Conservation (phyloP, 2,113 vertebrate species). For the Rhinopithecus roxellana region DNA sequence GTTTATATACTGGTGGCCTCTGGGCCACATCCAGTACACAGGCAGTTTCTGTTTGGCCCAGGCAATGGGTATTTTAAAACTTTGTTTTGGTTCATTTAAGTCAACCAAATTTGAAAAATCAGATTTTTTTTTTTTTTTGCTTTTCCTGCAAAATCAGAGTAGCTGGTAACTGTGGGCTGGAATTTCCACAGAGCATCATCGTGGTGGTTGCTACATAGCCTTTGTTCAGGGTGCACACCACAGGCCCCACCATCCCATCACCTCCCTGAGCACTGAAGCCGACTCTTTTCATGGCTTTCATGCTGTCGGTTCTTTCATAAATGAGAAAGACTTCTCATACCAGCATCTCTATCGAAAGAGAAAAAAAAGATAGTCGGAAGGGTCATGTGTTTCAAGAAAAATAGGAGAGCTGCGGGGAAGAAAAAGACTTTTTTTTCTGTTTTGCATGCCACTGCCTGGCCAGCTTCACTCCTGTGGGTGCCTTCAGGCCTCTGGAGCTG, state of each 20-base stretch:
- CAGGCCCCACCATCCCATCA: rapidly evolving
- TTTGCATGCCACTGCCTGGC: not conserved
- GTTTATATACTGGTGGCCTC: not conserved
- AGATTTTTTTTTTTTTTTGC: not conserved
- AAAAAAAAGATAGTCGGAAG: not conserved
- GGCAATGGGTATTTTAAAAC: not conserved
- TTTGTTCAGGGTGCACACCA: rapidly evolving
- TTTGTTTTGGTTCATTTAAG: not conserved
- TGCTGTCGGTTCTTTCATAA: not conserved
- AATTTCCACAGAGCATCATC: not conserved
- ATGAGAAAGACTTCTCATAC: not conserved
- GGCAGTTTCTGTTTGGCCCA: not conserved
- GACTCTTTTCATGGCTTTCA: not conserved
- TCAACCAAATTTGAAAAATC: not conserved
- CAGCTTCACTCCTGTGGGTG: not conserved
- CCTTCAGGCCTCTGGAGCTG: not conserved
- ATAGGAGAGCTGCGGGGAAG: not conserved
- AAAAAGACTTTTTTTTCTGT: not conserved
- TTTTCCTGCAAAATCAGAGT: not conserved
- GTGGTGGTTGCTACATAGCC: not conserved
- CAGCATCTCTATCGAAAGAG: not conserved
- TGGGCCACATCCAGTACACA: not conserved
- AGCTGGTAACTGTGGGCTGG: not conserved
- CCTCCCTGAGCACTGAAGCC: rapidly evolving
- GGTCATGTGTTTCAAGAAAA: conserved; percentile 67